Evolutionary conservation across 2,888 invertebrate genomes (phyloP), one percentile per base, ranked within the genome.

Genomic region (Hydrotaea diabolus): DNA sequence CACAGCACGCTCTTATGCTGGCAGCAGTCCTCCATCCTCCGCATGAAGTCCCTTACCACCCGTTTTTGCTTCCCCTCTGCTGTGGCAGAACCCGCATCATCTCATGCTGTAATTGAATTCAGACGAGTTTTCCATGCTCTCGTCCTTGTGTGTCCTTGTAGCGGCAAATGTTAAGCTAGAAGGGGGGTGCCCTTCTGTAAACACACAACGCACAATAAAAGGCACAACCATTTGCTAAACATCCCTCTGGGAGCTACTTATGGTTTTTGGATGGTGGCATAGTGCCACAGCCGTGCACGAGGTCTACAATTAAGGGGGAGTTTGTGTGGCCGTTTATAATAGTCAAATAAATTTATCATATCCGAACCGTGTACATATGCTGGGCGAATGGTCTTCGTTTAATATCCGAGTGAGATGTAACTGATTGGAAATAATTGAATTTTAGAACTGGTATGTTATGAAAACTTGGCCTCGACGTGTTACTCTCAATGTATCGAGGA

Each of bases 171-270:
- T 43, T 7, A 43, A 43, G 15, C 46, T 39, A 1, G 17, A 59
- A 46, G 75, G 59, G 75, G 39, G 39, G 39, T 39, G 49, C 43
- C 66, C 69, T 69, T 43, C 64, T 26, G 39, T 11, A 8, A 4
- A 39, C 11, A 39, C 31, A 31, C 31, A 62, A 66, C 9, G 64
- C 23, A 64, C 64, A 75, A 53, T 31, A 31, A 31, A 31, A 2
- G 31, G 7, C 31, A 31, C 66, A 75, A 53, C 49, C 72, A 83
- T 79, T 80, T 86, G 87, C 87, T 91, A 91, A 91, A 90, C 91
- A 91, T 91, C 92, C 91, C 91, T 91, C 83, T 87, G 91, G 91
- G 91, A 91, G 91, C 92, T 91, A 92, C 90, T 92, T 91, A 90
- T 88, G 90, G 90, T 87, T 89, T 88, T 62, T 23, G 43, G 43